A percentile compares a stretch with the other conserved stretches of the same genome.
Conservation (phyloP, 2,888 invertebrate genomes). For the Agrochola macilenta region DNA sequence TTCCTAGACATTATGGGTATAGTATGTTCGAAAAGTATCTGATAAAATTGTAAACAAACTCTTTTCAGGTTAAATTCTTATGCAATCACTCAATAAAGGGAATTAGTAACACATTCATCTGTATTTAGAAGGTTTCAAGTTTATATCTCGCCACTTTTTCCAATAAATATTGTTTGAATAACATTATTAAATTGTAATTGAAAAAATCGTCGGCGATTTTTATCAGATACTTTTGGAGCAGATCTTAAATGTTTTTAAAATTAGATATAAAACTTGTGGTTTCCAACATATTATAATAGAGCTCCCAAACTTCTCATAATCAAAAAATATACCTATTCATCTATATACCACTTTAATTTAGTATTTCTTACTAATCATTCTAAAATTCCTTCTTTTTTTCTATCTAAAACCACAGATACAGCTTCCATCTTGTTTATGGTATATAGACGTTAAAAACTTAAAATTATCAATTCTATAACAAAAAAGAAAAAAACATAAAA, state of each 20-base stretch:
- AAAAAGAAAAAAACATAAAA: slow-evolving; percentile 52
- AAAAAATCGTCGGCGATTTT: not conserved
- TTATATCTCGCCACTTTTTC: not conserved
- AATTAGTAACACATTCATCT: not conserved
- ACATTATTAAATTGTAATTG: not conserved
- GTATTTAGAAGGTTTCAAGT: not conserved
- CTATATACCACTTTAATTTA: slow-evolving; percentile 54
- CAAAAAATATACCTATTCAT: slow-evolving; percentile 54
- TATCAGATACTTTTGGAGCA: not conserved
- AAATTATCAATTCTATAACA: slow-evolving; percentile 58
- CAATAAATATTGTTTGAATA: not conserved
- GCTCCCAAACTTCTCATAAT: slow-evolving; percentile 35
- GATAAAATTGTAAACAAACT: not conserved
- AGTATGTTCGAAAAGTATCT: not conserved
- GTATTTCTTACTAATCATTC: slow-evolving; percentile 29
- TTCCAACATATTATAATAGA: not conserved
- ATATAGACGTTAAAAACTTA: slow-evolving; percentile 51
- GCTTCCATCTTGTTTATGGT: slow-evolving; percentile 46
- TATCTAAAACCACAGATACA: slow-evolving; percentile 59
- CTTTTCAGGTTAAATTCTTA: not conserved
- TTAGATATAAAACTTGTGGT: not conserved
- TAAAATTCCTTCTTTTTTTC: slow-evolving; percentile 45
- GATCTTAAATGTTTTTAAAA: not conserved
- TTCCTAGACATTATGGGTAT: not conserved
- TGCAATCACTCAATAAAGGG: not conserved